Base-by-base conservation (phyloP, 2,888 invertebrate species). In the Tinea trinotella region DNA sequence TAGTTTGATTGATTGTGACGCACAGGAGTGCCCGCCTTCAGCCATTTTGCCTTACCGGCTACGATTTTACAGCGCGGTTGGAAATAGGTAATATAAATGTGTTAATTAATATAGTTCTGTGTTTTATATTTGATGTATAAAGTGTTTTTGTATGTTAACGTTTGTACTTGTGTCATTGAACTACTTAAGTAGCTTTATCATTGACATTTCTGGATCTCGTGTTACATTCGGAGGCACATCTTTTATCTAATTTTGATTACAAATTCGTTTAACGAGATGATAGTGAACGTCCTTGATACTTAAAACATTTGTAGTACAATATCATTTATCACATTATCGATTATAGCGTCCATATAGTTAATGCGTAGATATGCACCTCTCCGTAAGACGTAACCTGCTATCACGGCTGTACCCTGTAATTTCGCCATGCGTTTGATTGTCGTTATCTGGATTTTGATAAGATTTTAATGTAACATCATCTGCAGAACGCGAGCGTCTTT, bases 1-100 rank as follows among this genome's bases (percentile, higher is more conserved):
- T 15, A 34, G 34, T 53, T 24, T 4, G 12, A 36, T 19, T 18
- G 34, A 13, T 70, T 86, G 86, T 88, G 88, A 88, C 88, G 88
- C 88, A 88, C 88, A 87, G 88, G 88, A 88, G 88, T 88, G 88
- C 79, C 88, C 70, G 63, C 71, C 79, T 68, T 74, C 75, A 87
- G 87, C 87, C 87, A 87, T 87, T 87, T 86, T 87, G 85, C 82
- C 68, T 69, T 73, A 74, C 85, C 86, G 86, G 86, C 85, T 76
- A 85, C 86, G 82, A 80, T 82, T 76, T 76, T 70, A 70, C 74
- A 71, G 81, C 73, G 84, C 71, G 81, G 76, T 79, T 80, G 70
- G 61, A 64, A 60, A 63, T 67, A 46, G 46, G 46, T 46, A 46
- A 46, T 19, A 17, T 2, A 44, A 46, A 46, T 46, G 19, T 46